Conservation (phyloP, 2,888 invertebrate genomes). For the Metallyticus violacea region DNA sequence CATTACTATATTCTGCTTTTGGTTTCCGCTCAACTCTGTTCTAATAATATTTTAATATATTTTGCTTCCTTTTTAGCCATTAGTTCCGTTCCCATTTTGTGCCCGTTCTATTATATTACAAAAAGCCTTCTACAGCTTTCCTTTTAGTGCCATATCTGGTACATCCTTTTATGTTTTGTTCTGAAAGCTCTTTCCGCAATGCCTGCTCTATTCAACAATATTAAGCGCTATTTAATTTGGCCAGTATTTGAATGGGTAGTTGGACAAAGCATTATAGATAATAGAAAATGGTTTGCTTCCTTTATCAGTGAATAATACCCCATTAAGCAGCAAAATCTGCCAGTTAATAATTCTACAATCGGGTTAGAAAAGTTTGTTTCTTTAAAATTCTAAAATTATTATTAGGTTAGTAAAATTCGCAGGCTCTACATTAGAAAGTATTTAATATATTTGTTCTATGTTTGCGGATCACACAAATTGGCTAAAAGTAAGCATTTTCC, state of each 20-base stretch:
- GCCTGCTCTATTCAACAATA: not conserved
- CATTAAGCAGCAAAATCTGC: no score
- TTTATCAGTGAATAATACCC: no score
- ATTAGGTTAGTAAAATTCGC: no score
- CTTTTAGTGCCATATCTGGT: not conserved
- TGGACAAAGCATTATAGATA: no score
- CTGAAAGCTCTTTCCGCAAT: not conserved
- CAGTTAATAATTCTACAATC: no score
- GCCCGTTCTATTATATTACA: not conserved
- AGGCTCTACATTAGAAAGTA: no score
- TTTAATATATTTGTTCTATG: no score
- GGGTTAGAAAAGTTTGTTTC: no score
- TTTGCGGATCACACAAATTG: no score
- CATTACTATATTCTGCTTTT: not conserved
- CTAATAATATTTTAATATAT: not conserved
- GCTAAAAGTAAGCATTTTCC: no score
- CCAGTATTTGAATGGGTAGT: not conserved
- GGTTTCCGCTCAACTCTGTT: not conserved
- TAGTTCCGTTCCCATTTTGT: not conserved
- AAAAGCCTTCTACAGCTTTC: not conserved
- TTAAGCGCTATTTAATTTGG: not conserved
- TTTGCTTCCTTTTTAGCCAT: not conserved
- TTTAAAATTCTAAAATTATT: no score
- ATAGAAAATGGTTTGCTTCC: no score
- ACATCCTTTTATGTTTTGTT: not conserved